Conservation (phyloP, 2,888 invertebrate species). For the Heterodera filipjevi region DNA sequence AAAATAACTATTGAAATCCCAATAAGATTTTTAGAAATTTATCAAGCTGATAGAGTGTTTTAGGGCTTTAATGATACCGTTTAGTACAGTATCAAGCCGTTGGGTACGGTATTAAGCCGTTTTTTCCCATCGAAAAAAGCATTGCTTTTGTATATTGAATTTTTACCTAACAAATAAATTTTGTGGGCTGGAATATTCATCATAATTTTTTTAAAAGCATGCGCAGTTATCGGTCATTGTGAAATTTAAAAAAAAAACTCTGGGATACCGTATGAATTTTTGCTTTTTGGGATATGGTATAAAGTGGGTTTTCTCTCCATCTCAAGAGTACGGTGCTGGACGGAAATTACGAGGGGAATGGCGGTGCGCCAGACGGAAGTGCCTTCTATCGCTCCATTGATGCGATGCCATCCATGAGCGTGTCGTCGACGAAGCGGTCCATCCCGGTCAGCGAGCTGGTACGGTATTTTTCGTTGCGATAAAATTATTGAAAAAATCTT, state of each 20-base stretch:
- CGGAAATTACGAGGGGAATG: constrained; percentile 24
- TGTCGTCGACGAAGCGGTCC: constrained; percentile 81
- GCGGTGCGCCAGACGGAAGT: constrained; percentile 70
- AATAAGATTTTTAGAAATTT: no score
- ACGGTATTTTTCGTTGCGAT: constrained; percentile 68
- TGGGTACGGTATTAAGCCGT: no score
- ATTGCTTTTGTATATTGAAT: not conserved
- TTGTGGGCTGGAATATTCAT: no score
- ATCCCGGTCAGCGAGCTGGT: constrained; percentile 99
- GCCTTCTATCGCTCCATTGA: constrained; percentile 99
- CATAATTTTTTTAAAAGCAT: no score
- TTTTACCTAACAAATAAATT: no score
- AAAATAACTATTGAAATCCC: no score
- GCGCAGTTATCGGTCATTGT: constrained; percentile 6
- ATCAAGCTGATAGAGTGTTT: no score
- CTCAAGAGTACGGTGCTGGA: constrained; percentile 63
- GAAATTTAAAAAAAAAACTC: no score
- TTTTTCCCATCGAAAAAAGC: no score
- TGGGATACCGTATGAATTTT: constrained; percentile 18
- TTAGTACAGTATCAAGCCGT: no score
- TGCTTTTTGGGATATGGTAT: not conserved
- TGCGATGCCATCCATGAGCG: constrained; percentile 98
- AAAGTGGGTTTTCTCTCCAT: constrained; percentile 22
- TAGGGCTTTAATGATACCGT: no score
- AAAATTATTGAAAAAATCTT: constrained; percentile 1